Conservation (phyloP, 2,888 invertebrate species). For the Thysanoteuthis rhombus region DNA sequence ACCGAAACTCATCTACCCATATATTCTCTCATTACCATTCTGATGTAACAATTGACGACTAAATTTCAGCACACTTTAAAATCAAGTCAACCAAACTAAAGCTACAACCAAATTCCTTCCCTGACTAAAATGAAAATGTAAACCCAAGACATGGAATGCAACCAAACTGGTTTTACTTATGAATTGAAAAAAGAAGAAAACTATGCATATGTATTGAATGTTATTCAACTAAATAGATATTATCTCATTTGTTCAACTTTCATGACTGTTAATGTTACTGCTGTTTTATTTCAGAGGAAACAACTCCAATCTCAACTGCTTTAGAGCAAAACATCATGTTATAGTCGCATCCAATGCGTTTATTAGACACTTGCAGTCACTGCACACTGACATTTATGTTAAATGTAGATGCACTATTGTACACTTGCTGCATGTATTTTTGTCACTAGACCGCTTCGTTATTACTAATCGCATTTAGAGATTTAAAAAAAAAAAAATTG, state of each 20-base stretch:
- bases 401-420: not conserved
- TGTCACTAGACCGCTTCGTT: slow-evolving; percentile 28
- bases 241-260: not conserved
- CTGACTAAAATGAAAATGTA: not conserved
- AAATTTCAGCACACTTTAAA: not conserved
- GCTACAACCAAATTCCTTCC: not conserved
- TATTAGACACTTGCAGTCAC: slow-evolving; percentile 15
- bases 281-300: not conserved
- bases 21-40: not conserved
- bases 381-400: slow-evolving; percentile 24
- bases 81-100: not conserved
- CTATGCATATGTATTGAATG: not conserved
- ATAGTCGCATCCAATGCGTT: not conserved
- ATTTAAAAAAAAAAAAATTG: slow-evolving; percentile 17
- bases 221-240: not conserved
- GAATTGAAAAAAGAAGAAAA: not conserved
- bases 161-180: not conserved
- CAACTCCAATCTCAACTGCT: not conserved
- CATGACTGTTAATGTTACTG: not conserved
- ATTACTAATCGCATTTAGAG: slow-evolving; percentile 21
- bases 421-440: slow-evolving; percentile 27
- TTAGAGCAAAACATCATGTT: not conserved
- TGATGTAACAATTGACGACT: not conserved
- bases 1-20: not conserved
- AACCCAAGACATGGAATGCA: not conserved